phyloP scores from a whole-genome alignment of 2,113 vertebrate species.

The Pterocles burchelli region DNA sequence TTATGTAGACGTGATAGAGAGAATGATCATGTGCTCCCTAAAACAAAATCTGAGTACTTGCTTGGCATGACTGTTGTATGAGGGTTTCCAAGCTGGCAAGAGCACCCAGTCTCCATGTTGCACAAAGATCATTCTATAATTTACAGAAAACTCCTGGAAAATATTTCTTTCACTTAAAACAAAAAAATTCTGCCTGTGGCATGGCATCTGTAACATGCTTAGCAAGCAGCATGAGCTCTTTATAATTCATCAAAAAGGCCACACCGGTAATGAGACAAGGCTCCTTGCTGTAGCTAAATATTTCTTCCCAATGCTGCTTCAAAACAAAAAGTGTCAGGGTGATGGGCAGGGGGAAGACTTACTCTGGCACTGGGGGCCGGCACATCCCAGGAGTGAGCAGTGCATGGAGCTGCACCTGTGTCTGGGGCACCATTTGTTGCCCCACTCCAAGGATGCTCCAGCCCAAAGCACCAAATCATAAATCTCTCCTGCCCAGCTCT shows the following conservation, averaged over 20 bases:
- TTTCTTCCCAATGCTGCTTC: neutral
- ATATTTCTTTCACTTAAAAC: constrained; percentile 13
- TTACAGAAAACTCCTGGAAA: neutral
- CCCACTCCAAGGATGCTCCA: neutral
- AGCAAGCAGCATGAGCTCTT: constrained; percentile 14
- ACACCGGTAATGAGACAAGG: constrained; percentile 8
- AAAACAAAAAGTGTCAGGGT: fast-evolving
- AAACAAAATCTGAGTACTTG: neutral
- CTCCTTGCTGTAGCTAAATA: neutral
- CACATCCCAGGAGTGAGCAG: neutral
- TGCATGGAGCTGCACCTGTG: fast-evolving
- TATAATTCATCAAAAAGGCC: constrained; percentile 70
- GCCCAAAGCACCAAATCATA: neutral
- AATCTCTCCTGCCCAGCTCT: neutral
- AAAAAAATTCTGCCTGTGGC: neutral
- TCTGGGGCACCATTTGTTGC: neutral
- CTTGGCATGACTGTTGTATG: neutral
- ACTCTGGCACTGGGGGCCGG: fast-evolving
- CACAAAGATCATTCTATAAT: neutral
- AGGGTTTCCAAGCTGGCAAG: neutral
- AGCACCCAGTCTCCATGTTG: neutral
- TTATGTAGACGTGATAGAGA: neutral
- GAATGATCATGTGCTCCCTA: neutral
- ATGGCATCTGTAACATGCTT: neutral
- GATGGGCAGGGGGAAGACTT: fast-evolving